Evolutionary conservation across 1,140 invertebrate species (phyloP).

Genomic region (Conus betulinus): DNA sequence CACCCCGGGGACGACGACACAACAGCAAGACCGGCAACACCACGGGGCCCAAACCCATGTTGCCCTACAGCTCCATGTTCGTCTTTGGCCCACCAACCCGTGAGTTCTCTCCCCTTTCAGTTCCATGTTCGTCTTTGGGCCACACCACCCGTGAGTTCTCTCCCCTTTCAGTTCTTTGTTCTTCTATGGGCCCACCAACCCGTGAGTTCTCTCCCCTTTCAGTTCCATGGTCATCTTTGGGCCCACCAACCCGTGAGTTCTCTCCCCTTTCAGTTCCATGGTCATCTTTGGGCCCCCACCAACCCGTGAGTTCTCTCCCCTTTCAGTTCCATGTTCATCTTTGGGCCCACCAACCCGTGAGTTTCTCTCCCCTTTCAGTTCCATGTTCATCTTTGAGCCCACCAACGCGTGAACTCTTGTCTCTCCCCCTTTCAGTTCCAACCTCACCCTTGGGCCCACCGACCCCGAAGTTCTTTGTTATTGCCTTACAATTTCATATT

Average conservation of each 20-base stretch:
- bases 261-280: background rate
- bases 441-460: too few species aligned
- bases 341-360: too few species aligned
- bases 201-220: too few species aligned
- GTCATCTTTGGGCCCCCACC: slow-evolving; percentile 7
- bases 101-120: too few species aligned
- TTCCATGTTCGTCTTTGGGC: too few species aligned
- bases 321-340: background rate
- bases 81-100: slow-evolving; percentile 99
- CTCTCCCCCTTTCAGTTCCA: too few species aligned
- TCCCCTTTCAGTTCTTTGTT: slow-evolving; percentile 99
- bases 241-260: too few species aligned
- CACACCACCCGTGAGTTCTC: too few species aligned
- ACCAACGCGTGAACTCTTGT: too few species aligned
- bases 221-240: background rate
- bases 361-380: too few species aligned
- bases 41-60: slow-evolving; percentile 96
- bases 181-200: slow-evolving; percentile 97
- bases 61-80: slow-evolving; percentile 99
- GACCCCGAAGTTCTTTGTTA: too few species aligned
- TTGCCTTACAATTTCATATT: too few species aligned
- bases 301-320: slow-evolving; percentile 77
- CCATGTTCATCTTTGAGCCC: background rate
- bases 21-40: slow-evolving; percentile 79
- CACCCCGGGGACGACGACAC: slow-evolving; percentile 39